Base-by-base conservation (phyloP, 2,113 vertebrate genomes). In the Carlito syrichta region DNA sequence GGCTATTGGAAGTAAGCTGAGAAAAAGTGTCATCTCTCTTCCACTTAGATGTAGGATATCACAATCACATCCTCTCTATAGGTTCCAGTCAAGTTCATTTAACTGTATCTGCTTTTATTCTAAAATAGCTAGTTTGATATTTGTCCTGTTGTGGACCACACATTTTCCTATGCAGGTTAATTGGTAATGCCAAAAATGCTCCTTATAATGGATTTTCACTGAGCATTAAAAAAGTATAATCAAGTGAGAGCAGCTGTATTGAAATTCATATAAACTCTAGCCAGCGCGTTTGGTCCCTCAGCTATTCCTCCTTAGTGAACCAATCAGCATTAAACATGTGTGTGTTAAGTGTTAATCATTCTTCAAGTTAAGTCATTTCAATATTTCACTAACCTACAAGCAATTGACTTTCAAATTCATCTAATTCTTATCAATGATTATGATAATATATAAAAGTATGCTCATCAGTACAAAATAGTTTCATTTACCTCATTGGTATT, bases 381-480 rank as follows among this genome's bases (percentile, higher is more conserved):
- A 93, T 92, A 98, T 97, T 94, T 98, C 96, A 96, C 97, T 97
- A 98, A 92, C 7, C 10, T 98, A 96, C 54, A 96, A 93, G 62
- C 88, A 86, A 86, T 81, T 98, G 86, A 97, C 91, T 98, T 98
- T 98, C 96, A 95, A 97, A 98, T 98, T 97, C 77, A 93, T 97
- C 92, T 98, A 97, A 98, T 98, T 97, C 97, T 97, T 97, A 98
- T 98, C 98, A 98, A 96, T 97, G 76, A 95, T 92, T 97, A 92
- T 90, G 92, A 74, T 96, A 93, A 96, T 96, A 97, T 86, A 81
- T 95, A 96, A 97, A 98, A 97, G 96, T 95, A 85, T 97, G 83
- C 86, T 98, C 91, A 98, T 94, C 69, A 32, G 82, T 95, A 92
- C 84, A 97, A 98, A 97, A 84, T 73, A 84, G 54, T 88, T 85